Conservation (phyloP, 2,113 vertebrate genomes). For the Pachypanchax playfairii region DNA sequence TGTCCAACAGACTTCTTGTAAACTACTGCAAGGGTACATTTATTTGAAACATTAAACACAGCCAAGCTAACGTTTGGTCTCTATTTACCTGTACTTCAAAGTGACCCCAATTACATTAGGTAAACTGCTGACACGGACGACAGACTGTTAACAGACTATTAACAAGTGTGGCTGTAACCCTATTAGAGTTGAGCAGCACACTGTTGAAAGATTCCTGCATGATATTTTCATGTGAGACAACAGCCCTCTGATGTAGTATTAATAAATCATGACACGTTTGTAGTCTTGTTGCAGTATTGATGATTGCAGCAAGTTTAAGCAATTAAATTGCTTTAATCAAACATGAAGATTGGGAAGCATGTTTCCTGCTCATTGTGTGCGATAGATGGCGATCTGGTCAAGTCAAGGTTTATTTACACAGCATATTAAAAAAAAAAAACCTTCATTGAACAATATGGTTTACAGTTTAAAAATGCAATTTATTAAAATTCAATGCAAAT, state of each 20-base stretch:
- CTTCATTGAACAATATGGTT: too few relatives aligned
- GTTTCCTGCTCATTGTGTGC: conserved; percentile 2
- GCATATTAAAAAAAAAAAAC: too few relatives aligned
- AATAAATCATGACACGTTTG: conserved; percentile 20
- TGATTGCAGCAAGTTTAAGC: not conserved
- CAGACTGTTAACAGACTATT: conserved; percentile 51
- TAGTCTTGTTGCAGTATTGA: conserved; percentile 11
- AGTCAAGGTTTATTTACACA: too few relatives aligned
- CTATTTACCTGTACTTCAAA: conserved; percentile 65
- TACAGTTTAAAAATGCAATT: too few relatives aligned
- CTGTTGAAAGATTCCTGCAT: not conserved
- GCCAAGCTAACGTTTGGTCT: conserved; percentile 38
- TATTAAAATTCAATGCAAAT: too few relatives aligned
- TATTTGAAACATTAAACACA: conserved; percentile 70
- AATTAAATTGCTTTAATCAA: not conserved
- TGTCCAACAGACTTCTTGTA: conserved; percentile 57
- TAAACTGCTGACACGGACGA: conserved; percentile 65
- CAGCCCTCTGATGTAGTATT: conserved; percentile 12
- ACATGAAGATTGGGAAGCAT: not conserved
- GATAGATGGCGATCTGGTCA: conserved; percentile 6
- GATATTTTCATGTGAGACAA: conserved; percentile 1
- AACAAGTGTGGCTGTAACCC: conserved; percentile 28
- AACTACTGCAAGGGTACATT: conserved; percentile 60
- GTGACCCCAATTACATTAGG: conserved; percentile 75
- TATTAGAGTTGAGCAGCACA: not conserved